A percentile compares a stretch with the other conserved stretches of the same genome.
These are phyloP conservation scores for Coilia nasus DNA, from an alignment of 2,797 vertebrate genomes.

Conservation along the genomic window DNA sequence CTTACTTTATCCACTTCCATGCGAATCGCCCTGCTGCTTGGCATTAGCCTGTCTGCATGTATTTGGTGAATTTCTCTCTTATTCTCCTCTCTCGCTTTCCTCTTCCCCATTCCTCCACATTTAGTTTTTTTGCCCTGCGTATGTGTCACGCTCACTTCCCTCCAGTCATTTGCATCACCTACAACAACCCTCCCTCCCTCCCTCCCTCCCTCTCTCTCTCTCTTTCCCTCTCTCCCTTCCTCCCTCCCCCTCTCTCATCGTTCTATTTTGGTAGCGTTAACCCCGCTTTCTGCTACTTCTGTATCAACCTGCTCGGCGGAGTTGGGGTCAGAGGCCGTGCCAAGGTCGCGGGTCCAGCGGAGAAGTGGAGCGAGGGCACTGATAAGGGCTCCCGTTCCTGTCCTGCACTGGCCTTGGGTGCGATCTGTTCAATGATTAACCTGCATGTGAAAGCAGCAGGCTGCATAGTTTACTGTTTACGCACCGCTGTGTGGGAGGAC, in stretches of 20 bases:
- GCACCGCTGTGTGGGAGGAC: not conserved
- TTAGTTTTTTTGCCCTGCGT: not conserved
- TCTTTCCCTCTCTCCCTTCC: not conserved
- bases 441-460: not conserved
- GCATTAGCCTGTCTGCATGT: not conserved
- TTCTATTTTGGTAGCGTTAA: not conserved
- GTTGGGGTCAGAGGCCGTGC: not conserved
- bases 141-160: not conserved
- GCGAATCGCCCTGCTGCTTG: too few species aligned
- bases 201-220: not conserved
- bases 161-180: not conserved
- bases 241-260: not conserved
- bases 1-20: not conserved
- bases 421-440: not conserved
- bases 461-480: not conserved
- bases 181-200: not conserved
- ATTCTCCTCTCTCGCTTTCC: not conserved
- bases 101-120: not conserved
- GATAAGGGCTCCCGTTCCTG: not conserved
- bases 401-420: not conserved
- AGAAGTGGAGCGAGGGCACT: too few species aligned
- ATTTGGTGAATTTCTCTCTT: not conserved
- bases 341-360: too few species aligned
- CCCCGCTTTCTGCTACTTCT: not conserved
- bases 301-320: not conserved